Base-by-base conservation (phyloP, 1,140 invertebrate species). In the Pomacea maculata region DNA sequence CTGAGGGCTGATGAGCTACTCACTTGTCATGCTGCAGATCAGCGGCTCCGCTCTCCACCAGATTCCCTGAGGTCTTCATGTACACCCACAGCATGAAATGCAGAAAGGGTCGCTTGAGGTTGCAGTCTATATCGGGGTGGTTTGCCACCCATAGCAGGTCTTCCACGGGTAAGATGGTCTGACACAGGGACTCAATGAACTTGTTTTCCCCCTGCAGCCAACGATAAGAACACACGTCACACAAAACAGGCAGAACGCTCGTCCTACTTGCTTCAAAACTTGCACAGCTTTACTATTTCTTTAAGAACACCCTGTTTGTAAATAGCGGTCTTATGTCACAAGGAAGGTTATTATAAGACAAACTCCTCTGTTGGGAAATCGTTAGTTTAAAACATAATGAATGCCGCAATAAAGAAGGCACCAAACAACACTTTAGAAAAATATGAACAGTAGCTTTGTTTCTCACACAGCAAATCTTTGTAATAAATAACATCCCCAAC, bases 151-250 rank as follows among this genome's bases (percentile, higher is more conserved):
- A 88, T 6, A 91, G 79, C 14, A 92, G 83, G 68, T 92, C 91
- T 54, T 90, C 87, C 29, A 91, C 84, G 0, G 88, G 87, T 34
- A 92, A 75, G 74, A 92, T 92, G 8, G 91, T 92, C 78, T 92
- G 91, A 79, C 91, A 92, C 57, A 92, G 86, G 14, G 91, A 92
- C 74, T 92, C 90, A 61, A 92, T 91, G 80, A 90, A 92, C 75
- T 90, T 90, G 82, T 92, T 92, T 77, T 92, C 91, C 12, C 91
- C 91, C 91, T 91, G 80, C 25, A 83, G 75, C 15, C 61, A 52
- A 55, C 52, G 55, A 54, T 11, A 57, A 3, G 25, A 11, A 61
- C 57, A 61, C 57, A 61, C 57, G 11, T 61, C 11, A 14, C 15
- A 14, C 57, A 61, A 17, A 2, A 14, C 57, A 61, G 8, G 1